Evolutionary conservation across 2,797 vertebrate genomes (phyloP).

Genomic region (Aviceda cuculoides): DNA sequence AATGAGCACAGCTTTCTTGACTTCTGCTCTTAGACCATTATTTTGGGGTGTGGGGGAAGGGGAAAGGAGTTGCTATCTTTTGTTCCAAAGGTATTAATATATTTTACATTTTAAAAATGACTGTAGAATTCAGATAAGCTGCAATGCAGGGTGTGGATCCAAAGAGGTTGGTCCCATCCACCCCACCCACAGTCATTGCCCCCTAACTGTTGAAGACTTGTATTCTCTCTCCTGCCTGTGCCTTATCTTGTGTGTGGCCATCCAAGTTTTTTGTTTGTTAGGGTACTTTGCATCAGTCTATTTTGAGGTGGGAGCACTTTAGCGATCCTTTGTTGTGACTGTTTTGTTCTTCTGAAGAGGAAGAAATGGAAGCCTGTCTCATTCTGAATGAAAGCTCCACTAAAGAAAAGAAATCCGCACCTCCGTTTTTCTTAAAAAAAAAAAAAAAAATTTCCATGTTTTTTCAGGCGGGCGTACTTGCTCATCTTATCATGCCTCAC

Average conservation of each 20-base stretch:
- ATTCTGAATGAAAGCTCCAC: background rate
- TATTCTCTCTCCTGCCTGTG: background rate
- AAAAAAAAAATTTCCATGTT: background rate
- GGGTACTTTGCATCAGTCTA: background rate
- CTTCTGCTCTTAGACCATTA: background rate
- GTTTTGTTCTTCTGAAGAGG: background rate
- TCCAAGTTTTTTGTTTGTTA: background rate
- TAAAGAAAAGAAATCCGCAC: background rate
- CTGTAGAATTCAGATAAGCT: background rate
- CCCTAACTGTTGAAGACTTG: background rate
- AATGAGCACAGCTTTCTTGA: background rate
- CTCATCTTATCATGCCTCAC: background rate
- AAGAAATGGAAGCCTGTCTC: background rate
- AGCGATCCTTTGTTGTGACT: background rate
- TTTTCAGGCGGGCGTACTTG: background rate
- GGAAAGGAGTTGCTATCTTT: background rate
- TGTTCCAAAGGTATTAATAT: background rate
- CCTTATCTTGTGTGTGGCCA: background rate
- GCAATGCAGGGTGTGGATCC: background rate
- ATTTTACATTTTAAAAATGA: background rate
- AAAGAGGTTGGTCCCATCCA: background rate
- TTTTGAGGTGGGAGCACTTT: background rate
- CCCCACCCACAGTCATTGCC: background rate
- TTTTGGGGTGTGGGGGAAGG: background rate
- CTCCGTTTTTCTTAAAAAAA: background rate